phyloP scores from a whole-genome alignment of 1,140 invertebrate species.

The Sycophaga agraensis region DNA sequence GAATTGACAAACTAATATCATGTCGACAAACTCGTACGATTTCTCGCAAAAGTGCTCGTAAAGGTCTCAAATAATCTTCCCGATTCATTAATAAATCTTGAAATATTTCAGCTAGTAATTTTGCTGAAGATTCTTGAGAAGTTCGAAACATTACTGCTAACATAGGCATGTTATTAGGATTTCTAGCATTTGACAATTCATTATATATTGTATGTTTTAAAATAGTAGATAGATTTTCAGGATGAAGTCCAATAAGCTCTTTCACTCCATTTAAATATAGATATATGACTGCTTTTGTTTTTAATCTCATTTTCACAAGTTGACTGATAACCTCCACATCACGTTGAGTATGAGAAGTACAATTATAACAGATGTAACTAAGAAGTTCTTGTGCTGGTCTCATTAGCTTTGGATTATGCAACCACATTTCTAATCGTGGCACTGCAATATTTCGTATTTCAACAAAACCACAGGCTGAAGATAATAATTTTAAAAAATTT shows the following conservation, averaged over 20 bases:
- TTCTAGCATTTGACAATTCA: conserved; percentile 86
- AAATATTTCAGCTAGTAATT: conserved; percentile 78
- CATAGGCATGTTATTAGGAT: conserved; percentile 92
- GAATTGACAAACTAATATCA: conserved; percentile 73
- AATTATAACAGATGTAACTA: conserved; percentile 88
- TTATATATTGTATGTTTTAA: conserved; percentile 93
- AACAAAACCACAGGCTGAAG: conserved; percentile 79
- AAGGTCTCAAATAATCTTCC: conserved; percentile 86
- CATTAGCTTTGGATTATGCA: conserved; percentile 93
- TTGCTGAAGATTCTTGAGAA: conserved; percentile 72
- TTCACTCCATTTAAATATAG: conserved; percentile 85
- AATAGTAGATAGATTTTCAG: conserved; percentile 82
- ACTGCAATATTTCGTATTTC: conserved; percentile 83
- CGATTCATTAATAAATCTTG: conserved; percentile 84
- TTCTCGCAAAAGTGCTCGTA: conserved; percentile 83
- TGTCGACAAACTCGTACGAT: conserved; percentile 79
- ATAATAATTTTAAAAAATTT: conserved; percentile 83
- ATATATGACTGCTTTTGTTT: conserved; percentile 89
- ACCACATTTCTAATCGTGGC: conserved; percentile 86
- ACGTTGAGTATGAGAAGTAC: conserved; percentile 72
- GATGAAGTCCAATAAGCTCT: conserved; percentile 65
- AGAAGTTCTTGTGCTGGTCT: conserved; percentile 91
- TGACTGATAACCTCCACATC: conserved; percentile 90
- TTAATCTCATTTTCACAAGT: conserved; percentile 87
- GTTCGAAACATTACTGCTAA: conserved; percentile 84